A percentile compares a stretch with the other conserved stretches of the same genome.
Conservation (phyloP, 2,113 vertebrate species). For the Ochotona curzoniae region DNA sequence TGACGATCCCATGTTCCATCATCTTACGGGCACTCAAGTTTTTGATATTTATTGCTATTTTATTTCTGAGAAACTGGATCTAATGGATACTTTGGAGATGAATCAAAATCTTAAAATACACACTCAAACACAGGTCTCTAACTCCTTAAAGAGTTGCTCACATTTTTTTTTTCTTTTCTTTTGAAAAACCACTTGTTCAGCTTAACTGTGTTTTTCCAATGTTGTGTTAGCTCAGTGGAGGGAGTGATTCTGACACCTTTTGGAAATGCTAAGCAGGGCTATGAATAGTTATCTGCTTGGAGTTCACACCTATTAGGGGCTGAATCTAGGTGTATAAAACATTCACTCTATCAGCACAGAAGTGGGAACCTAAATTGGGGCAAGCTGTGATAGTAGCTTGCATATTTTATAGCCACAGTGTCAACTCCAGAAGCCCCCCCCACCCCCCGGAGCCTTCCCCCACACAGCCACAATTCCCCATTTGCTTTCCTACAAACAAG, state of each 20-base stretch:
- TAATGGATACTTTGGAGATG: background rate
- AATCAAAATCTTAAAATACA: constrained; percentile 10
- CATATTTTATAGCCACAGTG: background rate
- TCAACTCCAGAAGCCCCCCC: background rate
- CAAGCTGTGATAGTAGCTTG: constrained; percentile 69
- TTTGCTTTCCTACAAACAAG: background rate
- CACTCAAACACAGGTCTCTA: background rate
- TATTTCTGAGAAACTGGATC: constrained; percentile 37
- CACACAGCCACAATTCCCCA: background rate
- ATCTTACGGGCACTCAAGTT: background rate
- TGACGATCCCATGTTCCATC: background rate
- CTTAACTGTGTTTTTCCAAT: constrained; percentile 41
- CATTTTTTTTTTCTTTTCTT: background rate
- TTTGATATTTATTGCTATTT: background rate
- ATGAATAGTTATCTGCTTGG: constrained; percentile 67
- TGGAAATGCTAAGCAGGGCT: constrained; percentile 22
- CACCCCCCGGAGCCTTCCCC: too few relatives aligned
- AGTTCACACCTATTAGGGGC: constrained; percentile 56
- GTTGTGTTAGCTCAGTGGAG: constrained; percentile 48
- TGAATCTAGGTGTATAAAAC: constrained; percentile 57
- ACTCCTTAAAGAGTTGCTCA: constrained; percentile 48
- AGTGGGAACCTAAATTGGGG: constrained; percentile 69
- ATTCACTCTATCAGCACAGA: constrained; percentile 64
- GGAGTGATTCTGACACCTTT: constrained; percentile 57
- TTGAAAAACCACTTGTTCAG: background rate